Evolutionary conservation across 1,140 invertebrate species (phyloP).

Genomic region (Drosophila jambulina): DNA sequence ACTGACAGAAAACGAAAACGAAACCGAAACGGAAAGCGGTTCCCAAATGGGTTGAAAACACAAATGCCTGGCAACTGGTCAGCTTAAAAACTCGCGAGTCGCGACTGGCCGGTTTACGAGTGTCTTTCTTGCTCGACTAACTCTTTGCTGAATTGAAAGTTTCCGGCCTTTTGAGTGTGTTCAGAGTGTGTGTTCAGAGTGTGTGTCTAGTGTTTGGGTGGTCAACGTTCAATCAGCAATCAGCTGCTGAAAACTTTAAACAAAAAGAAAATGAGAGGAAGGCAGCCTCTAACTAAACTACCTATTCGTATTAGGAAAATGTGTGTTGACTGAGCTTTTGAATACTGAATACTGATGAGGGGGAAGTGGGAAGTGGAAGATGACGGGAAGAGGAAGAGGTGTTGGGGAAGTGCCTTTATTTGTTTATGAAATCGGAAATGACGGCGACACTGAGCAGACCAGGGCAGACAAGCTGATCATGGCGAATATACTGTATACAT

Average conservation of each 20-base stretch:
- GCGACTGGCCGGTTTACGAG: constrained; percentile 52
- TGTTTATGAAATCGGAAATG: constrained; percentile 22
- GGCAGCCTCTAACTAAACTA: not conserved
- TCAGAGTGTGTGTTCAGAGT: constrained; percentile 2
- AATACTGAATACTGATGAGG: constrained; percentile 21
- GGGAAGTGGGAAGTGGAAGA: constrained; percentile 9
- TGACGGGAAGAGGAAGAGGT: constrained; percentile 9
- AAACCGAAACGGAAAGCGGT: constrained; percentile 41
- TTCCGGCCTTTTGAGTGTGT: constrained; percentile 77
- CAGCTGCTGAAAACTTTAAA: constrained; percentile 4
- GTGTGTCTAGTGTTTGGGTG: constrained; percentile 29
- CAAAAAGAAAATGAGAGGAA: constrained; percentile 2
- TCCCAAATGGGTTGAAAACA: constrained; percentile 19
- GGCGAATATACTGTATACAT: too few relatives aligned
- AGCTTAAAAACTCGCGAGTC: constrained; percentile 26
- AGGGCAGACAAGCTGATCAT: not conserved
- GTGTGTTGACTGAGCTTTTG: not conserved
- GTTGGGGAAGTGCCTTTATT: constrained; percentile 19
- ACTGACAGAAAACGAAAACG: constrained; percentile 57
- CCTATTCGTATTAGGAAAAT: constrained; percentile 21
- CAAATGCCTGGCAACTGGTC: not conserved
- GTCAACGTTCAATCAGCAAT: constrained; percentile 60
- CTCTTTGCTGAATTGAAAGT: constrained; percentile 70
- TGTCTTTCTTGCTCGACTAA: constrained; percentile 46
- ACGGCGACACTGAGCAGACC: not conserved